Percentiles rank a stretch among this genome's conserved stretches.
phyloP scores from a whole-genome alignment of 2,113 vertebrate genomes.

The Pomatorhinus ruficollis region DNA sequence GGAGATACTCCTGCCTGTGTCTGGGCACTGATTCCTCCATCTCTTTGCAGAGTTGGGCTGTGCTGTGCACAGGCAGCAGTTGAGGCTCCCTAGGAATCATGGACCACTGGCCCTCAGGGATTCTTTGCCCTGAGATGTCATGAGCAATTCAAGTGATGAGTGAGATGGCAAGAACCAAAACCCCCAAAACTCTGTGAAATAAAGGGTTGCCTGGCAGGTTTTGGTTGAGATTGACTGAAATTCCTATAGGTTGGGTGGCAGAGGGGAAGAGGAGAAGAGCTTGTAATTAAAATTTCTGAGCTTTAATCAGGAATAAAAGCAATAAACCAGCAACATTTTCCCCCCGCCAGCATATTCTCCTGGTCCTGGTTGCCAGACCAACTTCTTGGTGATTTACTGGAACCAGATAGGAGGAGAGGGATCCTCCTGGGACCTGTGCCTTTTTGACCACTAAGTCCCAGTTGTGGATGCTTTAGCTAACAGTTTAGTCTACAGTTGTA shows the following conservation, averaged over 20 bases:
- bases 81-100: background rate
- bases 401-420: background rate
- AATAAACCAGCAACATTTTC: fast-evolving
- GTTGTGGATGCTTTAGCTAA: background rate
- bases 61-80: background rate
- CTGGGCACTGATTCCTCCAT: background rate
- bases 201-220: background rate
- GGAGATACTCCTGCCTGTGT: background rate
- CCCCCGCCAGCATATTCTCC: background rate
- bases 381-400: background rate
- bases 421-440: background rate
- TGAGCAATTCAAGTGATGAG: background rate
- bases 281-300: background rate
- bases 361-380: background rate
- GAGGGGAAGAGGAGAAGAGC: background rate
- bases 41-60: background rate
- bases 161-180: background rate
- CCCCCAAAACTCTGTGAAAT: background rate
- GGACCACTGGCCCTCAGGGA: background rate
- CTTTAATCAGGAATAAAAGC: background rate
- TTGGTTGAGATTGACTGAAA: background rate
- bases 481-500: conserved; percentile 42
- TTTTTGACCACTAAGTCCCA: background rate
- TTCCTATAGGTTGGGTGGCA: background rate
- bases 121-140: background rate